These are phyloP conservation scores for Eciton burchellii DNA, from an alignment of 1,140 invertebrate genomes.

Conservation along the genomic window DNA sequence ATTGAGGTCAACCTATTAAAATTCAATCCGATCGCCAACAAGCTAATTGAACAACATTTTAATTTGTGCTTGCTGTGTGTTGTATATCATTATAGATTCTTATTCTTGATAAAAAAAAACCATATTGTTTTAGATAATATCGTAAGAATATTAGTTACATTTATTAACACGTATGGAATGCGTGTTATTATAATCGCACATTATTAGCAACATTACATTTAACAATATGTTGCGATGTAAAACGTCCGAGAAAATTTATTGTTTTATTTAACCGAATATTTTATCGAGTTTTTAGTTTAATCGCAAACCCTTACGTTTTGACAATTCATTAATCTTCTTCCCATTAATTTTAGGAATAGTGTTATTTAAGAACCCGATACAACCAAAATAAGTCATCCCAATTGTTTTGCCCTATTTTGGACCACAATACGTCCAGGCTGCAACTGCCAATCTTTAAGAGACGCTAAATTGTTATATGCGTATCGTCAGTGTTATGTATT, in stretches of 20 bases:
- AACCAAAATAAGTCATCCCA: conserved; percentile 59
- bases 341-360: conserved; percentile 31
- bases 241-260: conserved; percentile 53
- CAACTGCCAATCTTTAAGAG: conserved; percentile 77
- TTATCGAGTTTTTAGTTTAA: conserved; percentile 3
- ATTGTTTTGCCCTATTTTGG: conserved; percentile 70
- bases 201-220: conserved; percentile 24
- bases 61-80: conserved; percentile 70
- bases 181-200: not conserved
- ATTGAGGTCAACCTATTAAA: conserved; percentile 73
- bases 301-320: not conserved
- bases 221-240: conserved; percentile 40
- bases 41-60: conserved; percentile 70
- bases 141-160: conserved; percentile 58
- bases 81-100: conserved; percentile 61
- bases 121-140: conserved; percentile 56
- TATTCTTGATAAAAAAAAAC: conserved; percentile 62
- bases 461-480: conserved; percentile 62
- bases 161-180: not conserved
- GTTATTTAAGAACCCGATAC: conserved; percentile 50
- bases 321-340: conserved; percentile 33
- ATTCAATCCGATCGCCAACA: conserved; percentile 68
- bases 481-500: conserved; percentile 67
- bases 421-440: conserved; percentile 77
- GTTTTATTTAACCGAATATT: conserved; percentile 46